A percentile compares a stretch with the other conserved stretches of the same genome.
phyloP scores from a whole-genome alignment of 1,140 invertebrate species.

The Drosophila navojoa region DNA sequence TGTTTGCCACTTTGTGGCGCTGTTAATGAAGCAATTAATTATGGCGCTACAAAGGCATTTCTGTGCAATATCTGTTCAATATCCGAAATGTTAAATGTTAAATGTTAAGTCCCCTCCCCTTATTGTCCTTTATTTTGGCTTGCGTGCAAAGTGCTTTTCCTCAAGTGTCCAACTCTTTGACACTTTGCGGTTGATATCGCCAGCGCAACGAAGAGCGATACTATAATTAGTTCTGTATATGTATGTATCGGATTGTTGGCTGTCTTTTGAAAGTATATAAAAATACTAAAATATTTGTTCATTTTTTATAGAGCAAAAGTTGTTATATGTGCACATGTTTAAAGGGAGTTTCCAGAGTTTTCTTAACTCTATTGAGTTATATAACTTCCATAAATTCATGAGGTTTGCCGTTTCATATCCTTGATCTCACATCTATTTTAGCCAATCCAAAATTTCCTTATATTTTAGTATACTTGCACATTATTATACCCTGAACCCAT shows the following conservation, averaged over 20 bases:
- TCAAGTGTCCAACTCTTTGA: constrained; percentile 80
- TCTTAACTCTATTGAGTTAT: too few species aligned
- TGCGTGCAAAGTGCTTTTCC: constrained; percentile 60
- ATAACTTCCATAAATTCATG: too few species aligned
- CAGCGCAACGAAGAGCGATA: constrained; percentile 40
- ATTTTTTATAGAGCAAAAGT: too few species aligned
- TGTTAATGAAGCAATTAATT: constrained; percentile 81
- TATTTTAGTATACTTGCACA: too few species aligned
- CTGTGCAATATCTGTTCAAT: constrained; percentile 16
- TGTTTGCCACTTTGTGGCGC: constrained; percentile 45
- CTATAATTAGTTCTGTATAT: not conserved
- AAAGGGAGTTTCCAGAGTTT: too few species aligned
- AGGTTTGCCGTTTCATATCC: too few species aligned
- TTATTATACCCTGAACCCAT: too few species aligned
- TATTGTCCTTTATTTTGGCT: constrained; percentile 16
- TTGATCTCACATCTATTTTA: too few species aligned
- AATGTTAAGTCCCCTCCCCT: constrained; percentile 57
- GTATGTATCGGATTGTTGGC: not conserved
- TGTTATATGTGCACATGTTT: too few species aligned
- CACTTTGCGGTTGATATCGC: constrained; percentile 78
- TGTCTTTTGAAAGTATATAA: not conserved
- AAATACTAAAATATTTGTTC: too few species aligned
- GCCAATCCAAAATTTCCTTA: too few species aligned
- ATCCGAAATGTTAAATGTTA: constrained; percentile 50
- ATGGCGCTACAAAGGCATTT: constrained; percentile 48